Evolutionary conservation across 2,113 vertebrate species (phyloP), one percentile per base, ranked within the genome.

Genomic region (Urocitellus parryii): DNA sequence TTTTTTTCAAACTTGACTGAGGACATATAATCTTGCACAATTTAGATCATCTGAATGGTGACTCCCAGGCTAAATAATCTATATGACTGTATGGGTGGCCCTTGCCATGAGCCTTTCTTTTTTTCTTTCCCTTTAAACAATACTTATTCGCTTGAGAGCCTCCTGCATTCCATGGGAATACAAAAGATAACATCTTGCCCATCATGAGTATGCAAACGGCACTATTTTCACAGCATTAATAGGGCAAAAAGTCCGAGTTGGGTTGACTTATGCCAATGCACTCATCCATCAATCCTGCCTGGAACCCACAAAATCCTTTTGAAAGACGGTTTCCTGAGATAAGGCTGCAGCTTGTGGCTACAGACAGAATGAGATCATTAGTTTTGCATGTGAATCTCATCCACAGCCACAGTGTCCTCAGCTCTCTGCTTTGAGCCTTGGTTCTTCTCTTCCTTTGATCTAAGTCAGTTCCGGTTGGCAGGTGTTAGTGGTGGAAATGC

Each of bases 281-380:
- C 80, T 88, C 42, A 94, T 92, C 76, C 77, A 87, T 84, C 61
- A 7, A 12, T 73, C 53, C 88, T 73, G 84, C 86, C 91, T 80
- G 48, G 79, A 81, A 96, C 39, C 67, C 51, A 70, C 53, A 77
- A 92, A 95, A 97, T 97, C 90, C 77, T 77, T 94, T 90, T 87
- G 76, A 39, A 68, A 96, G 94, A 90, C 85, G 77, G 48, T 79
- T 96, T 94, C 85, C 92, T 90, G 77, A 95, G 84, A 92, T 94
- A 96, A 94, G 84, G 84, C 34, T 72, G 81, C 12, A 70, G 74
- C 17, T 74, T 90, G 87, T 56, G 72, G 80, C 12, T 67, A 58
- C 68, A 92, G 95, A 65, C 72, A 86, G 76, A 96, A 51, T 88
- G 77, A 95, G 87, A 34, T 90, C 87, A 93, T 95, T 42, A 73